Percentiles rank a stretch among this genome's conserved stretches.
Conservation (phyloP, 2,797 vertebrate species). For the Platyrinchus mystaceus region DNA sequence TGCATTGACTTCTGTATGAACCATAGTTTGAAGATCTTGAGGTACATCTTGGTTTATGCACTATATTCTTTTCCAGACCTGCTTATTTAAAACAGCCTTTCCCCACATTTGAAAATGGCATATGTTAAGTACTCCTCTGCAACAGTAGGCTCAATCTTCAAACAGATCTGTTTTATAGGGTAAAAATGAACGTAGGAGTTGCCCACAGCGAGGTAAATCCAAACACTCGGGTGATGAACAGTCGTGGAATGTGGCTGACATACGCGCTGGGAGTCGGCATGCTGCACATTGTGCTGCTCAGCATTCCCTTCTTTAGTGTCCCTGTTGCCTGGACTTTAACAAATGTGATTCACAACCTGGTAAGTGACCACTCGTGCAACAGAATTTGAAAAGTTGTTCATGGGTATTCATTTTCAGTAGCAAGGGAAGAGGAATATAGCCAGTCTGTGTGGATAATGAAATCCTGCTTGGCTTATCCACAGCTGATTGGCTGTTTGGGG, state of each 20-base stretch:
- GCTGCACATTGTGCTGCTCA: constrained; percentile 94
- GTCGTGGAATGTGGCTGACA: constrained; percentile 96
- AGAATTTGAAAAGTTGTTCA: background rate
- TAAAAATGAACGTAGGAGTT: constrained; percentile 96
- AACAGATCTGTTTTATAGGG: constrained; percentile 55
- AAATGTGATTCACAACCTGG: constrained; percentile 97
- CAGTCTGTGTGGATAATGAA: background rate
- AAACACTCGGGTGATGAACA: constrained; percentile 97
- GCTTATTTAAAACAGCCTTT: background rate
- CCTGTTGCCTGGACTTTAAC: constrained; percentile 96
- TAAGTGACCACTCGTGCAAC: constrained; percentile 70
- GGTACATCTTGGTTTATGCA: background rate
- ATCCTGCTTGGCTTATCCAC: background rate
- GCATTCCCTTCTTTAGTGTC: constrained; percentile 97
- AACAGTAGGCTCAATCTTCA: background rate
- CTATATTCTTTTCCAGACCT: background rate
- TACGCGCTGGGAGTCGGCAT: constrained; percentile 91
- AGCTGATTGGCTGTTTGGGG: background rate
- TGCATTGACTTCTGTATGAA: background rate
- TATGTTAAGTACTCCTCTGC: background rate
- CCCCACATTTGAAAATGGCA: background rate
- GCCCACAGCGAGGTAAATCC: constrained; percentile 98
- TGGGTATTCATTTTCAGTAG: background rate
- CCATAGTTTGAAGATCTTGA: background rate
- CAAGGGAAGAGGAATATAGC: background rate